phyloP scores from a whole-genome alignment of 2,888 invertebrate genomes.

The Spatulosminthurus flaviceps region DNA sequence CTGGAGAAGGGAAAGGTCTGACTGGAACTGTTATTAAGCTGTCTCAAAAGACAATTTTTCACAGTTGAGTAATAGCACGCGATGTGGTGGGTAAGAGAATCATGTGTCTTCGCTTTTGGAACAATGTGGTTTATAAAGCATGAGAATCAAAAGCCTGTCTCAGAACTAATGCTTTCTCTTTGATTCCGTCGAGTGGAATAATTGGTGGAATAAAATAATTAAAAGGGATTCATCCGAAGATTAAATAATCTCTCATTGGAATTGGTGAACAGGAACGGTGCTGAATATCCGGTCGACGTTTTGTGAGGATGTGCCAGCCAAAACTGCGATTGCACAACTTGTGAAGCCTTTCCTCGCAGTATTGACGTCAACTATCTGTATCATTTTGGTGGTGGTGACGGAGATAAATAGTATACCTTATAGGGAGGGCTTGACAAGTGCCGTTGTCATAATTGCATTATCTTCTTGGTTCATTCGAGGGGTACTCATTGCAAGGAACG shows the following conservation, averaged over 20 bases:
- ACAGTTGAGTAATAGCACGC: neutral
- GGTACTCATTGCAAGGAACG: slow-evolving; percentile 20
- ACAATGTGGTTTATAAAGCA: too few relatives aligned
- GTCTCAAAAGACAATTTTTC: neutral
- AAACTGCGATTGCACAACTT: slow-evolving; percentile 52
- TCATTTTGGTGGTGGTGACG: slow-evolving; percentile 31
- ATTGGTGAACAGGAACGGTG: slow-evolving; percentile 48
- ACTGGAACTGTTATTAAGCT: neutral
- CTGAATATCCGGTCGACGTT: slow-evolving; percentile 55
- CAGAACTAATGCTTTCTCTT: neutral
- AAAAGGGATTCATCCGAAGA: too few relatives aligned
- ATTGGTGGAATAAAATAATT: too few relatives aligned
- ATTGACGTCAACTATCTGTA: slow-evolving; percentile 30
- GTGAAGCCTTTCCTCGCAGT: slow-evolving; percentile 51
- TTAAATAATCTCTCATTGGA: neutral
- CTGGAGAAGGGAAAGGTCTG: too few relatives aligned
- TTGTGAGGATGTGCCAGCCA: slow-evolving; percentile 59
- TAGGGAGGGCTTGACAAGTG: slow-evolving; percentile 19
- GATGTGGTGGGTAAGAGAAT: neutral
- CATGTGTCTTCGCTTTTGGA: too few relatives aligned
- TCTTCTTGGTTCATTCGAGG: slow-evolving; percentile 35
- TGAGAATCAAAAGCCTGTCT: too few relatives aligned
- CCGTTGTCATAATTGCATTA: slow-evolving; percentile 9
- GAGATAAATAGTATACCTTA: slow-evolving; percentile 34
- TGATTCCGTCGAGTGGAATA: too few relatives aligned